phyloP scores from a whole-genome alignment of 2,113 vertebrate species.

The Ictidomys tridecemlineatus region DNA sequence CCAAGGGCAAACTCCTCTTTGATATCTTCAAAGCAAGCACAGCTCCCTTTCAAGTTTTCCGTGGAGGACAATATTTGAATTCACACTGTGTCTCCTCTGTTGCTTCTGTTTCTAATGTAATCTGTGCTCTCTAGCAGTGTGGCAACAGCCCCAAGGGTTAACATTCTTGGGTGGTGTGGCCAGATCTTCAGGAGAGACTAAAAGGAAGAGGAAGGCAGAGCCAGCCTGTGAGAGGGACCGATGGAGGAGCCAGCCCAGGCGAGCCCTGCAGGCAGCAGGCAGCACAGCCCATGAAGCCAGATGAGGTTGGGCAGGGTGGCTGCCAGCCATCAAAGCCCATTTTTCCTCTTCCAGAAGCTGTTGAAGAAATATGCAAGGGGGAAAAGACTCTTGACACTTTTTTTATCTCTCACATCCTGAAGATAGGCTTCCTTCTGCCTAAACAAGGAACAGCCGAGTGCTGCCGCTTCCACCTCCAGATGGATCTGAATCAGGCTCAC shows the following conservation, averaged over 20 bases:
- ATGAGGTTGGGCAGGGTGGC: not conserved
- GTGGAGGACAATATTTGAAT: slow-evolving; percentile 82
- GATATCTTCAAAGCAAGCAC: slow-evolving; percentile 79
- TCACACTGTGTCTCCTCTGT: slow-evolving; percentile 80
- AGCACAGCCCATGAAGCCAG: no score
- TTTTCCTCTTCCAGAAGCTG: not conserved
- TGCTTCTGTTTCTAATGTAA: slow-evolving; percentile 62
- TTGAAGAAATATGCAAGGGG: not conserved
- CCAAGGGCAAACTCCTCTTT: slow-evolving; percentile 75
- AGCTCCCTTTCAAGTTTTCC: slow-evolving; percentile 83
- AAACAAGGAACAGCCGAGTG: accelerated
- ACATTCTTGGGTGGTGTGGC: not conserved
- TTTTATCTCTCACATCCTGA: not conserved
- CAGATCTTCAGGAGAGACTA: not conserved
- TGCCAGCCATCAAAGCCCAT: not conserved
- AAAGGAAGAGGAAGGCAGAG: not conserved
- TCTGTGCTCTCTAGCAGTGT: not conserved
- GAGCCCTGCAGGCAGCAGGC: not conserved
- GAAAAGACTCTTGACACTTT: no score
- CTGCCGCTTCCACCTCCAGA: not conserved
- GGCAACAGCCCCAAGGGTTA: not conserved
- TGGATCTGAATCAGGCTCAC: not conserved
- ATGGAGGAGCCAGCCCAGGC: accelerated
- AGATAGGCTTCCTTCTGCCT: not conserved
- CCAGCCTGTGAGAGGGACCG: not conserved